Base-by-base conservation (phyloP, 2,113 vertebrate genomes). In the Grantiella picta region DNA sequence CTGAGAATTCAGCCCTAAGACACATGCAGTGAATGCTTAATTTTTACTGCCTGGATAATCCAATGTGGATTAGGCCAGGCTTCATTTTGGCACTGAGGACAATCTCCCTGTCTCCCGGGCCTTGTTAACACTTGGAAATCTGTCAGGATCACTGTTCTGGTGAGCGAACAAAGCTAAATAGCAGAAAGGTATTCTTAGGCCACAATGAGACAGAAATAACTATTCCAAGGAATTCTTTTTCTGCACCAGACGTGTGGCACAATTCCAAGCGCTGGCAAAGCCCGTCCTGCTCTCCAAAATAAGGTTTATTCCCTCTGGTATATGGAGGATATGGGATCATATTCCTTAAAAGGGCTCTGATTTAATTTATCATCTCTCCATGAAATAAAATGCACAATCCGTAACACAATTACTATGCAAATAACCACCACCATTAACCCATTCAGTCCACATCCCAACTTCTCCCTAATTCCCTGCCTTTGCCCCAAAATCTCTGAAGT, bases 71-170 rank as follows among this genome's bases (percentile, higher is more conserved):
- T 66, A 93, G 54, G 36, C 36, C 33, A 57, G 38, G 25, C 76
- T 83, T 73, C 13, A 2, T 70, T 83, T 78, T 89, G 82, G 76
- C 64, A 54, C 72, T 12, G 27, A 75, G 82, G 60, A 52, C 56
- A 82, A 77, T 15, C n/a, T n/a, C 65, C 54, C 45, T 73, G 84
- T 92, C 84, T 75, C 93, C 19, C 1, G 1, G 87, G 94, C 68
- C 86, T 95, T 86, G 79, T 89, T 94, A 95, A 83, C 38, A 4
- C 52, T 93, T 89, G 92, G 91, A 96, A 95, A 90, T 79, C 60
- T 91, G 70, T 91, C 90, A 91, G 81, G 68, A 84, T 64, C 7
- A 1, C 44, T 86, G 25, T 49, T 92, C 47, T 72, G 35, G 72
- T 68, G 63, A 78, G 20, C 4, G 72, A 89, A 71, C 81, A 86